Evolutionary conservation across 1,140 invertebrate genomes (phyloP).

Genomic region (Nylanderia fulva): DNA sequence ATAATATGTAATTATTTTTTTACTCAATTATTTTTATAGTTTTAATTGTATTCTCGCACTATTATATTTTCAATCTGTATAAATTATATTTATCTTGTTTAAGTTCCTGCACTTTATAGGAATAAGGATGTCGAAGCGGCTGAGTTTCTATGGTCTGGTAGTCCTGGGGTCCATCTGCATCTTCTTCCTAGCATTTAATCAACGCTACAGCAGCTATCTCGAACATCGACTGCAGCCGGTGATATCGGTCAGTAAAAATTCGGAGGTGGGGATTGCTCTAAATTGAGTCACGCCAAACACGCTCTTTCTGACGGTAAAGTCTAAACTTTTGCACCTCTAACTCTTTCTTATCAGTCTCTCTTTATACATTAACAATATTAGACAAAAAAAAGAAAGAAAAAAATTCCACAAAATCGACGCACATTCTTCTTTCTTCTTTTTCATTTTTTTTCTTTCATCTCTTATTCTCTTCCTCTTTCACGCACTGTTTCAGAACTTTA

Average conservation of each 20-base stretch:
- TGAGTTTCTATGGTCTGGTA: slow-evolving; percentile 84
- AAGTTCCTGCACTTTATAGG: slow-evolving; percentile 61
- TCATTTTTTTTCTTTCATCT: background rate
- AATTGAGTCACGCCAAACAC: slow-evolving; percentile 76
- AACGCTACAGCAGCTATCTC: slow-evolving; percentile 82
- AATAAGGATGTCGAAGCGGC: slow-evolving; percentile 81
- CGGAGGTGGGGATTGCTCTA: slow-evolving; percentile 73
- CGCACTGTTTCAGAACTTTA: background rate
- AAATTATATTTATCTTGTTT: slow-evolving; percentile 18
- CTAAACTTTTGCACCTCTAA: slow-evolving; percentile 72
- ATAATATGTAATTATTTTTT: background rate
- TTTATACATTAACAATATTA: slow-evolving; percentile 58
- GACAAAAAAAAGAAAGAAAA: background rate
- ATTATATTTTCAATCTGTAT: background rate
- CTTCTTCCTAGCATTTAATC: slow-evolving; percentile 84
- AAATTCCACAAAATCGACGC: background rate
- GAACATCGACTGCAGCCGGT: slow-evolving; percentile 83
- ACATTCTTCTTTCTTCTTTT: slow-evolving; percentile 65
- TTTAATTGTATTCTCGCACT: background rate
- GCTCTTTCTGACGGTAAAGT: slow-evolving; percentile 74
- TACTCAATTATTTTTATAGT: background rate
- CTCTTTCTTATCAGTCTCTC: slow-evolving; percentile 39
- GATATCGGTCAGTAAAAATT: slow-evolving; percentile 82
- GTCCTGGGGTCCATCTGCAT: slow-evolving; percentile 83
- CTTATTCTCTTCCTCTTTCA: background rate